A percentile compares a stretch with the other conserved stretches of the same genome.
These are phyloP conservation scores for Bettongia penicillata DNA, from an alignment of 2,113 vertebrate species.

Conservation along the genomic window DNA sequence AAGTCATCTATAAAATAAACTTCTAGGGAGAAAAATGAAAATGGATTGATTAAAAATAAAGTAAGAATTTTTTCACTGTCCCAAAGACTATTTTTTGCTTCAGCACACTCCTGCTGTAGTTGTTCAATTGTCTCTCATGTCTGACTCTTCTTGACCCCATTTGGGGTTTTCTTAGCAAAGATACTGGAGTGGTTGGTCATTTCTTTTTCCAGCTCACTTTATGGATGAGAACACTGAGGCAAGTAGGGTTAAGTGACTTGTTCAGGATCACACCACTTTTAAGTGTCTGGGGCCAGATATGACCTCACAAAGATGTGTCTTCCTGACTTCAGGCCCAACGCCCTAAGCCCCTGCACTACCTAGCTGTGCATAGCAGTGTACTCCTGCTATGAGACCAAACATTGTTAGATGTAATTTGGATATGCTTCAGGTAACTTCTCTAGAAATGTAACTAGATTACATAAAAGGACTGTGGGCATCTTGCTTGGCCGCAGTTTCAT, in stretches of 20 bases:
- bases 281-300: too few species aligned
- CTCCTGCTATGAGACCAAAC: too few species aligned
- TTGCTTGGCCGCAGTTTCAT: neutral
- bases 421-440: too few species aligned
- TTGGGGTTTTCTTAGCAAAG: neutral
- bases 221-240: too few species aligned
- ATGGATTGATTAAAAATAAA: neutral
- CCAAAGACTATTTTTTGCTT: neutral
- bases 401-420: too few species aligned
- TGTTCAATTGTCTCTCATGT: too few species aligned
- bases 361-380: too few species aligned
- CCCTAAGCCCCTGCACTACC: neutral
- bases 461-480: too few species aligned
- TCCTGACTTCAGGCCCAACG: neutral
- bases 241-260: too few species aligned
- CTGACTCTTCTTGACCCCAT: neutral
- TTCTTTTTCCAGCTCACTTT: neutral
- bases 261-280: too few species aligned
- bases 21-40: neutral
- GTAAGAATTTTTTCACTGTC: neutral
- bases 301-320: too few species aligned
- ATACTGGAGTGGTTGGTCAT: neutral
- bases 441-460: too few species aligned
- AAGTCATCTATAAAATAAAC: neutral
- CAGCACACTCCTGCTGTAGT: neutral